Percentiles rank a stretch among this genome's conserved stretches.
phyloP scores from a whole-genome alignment of 2,113 vertebrate genomes.

The Isichthys henryi region DNA sequence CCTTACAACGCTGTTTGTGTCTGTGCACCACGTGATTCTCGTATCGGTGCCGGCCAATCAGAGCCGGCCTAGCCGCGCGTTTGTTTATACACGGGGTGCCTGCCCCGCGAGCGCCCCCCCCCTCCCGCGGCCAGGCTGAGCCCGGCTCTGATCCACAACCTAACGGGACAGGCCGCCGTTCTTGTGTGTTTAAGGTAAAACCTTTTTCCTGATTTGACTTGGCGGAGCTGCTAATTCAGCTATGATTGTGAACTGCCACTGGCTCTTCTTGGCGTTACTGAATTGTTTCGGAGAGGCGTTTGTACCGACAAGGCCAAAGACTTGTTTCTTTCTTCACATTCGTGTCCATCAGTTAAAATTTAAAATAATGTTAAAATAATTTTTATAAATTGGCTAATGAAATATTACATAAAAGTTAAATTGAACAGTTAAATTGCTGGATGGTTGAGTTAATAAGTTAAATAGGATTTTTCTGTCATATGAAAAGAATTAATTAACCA shows the following conservation, averaged over 20 bases:
- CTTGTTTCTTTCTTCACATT: neutral
- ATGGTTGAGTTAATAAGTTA: neutral
- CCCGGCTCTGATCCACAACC: neutral
- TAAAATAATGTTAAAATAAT: neutral
- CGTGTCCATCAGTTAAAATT: neutral
- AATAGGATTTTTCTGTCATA: neutral
- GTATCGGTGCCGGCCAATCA: slow-evolving; percentile 18
- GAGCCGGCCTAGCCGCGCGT: neutral
- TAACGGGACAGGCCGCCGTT: neutral
- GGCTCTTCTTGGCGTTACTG: neutral
- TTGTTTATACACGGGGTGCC: slow-evolving; percentile 17
- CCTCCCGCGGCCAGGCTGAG: too few relatives aligned
- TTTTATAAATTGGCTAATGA: neutral
- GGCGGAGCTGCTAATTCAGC: neutral
- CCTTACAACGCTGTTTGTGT: slow-evolving; percentile 23
- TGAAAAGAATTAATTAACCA: neutral
- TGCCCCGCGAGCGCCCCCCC: neutral
- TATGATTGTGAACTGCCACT: neutral
- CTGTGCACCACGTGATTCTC: slow-evolving; percentile 12
- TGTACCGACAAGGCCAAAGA: neutral
- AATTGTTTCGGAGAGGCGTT: neutral
- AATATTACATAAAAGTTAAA: neutral
- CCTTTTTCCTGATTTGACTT: neutral
- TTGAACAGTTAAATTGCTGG: neutral
- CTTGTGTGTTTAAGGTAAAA: neutral